Conservation (phyloP, 2,797 vertebrate genomes). For the Macrochelys suwanniensis region DNA sequence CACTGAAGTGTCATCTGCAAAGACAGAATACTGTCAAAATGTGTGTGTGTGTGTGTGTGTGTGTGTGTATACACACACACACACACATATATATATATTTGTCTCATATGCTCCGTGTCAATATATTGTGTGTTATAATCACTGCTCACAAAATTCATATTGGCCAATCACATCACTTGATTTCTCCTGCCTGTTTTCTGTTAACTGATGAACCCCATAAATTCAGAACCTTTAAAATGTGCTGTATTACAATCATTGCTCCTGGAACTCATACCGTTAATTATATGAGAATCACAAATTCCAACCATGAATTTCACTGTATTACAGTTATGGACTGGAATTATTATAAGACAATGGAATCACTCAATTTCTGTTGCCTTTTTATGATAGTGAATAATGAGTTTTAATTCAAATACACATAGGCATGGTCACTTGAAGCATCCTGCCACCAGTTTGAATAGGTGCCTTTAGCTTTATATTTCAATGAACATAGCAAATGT, state of each 20-base stretch:
- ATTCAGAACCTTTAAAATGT: not conserved
- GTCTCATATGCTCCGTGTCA: not conserved
- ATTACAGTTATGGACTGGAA: not conserved
- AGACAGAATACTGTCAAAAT: not conserved
- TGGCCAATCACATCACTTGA: not conserved
- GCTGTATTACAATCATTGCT: not conserved
- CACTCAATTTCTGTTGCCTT: not conserved
- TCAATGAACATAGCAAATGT: not conserved
- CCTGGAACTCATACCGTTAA: not conserved
- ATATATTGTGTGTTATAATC: not conserved
- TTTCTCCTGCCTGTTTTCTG: not conserved
- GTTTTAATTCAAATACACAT: constrained; percentile 3
- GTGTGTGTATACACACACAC: no score
- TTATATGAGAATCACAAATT: not conserved
- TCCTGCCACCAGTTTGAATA: not conserved
- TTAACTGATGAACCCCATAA: not conserved
- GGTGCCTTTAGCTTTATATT: not conserved
- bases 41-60: no score
- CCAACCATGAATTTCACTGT: not conserved
- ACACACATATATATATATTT: fast-evolving
- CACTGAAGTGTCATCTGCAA: not conserved
- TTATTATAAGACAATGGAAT: not conserved
- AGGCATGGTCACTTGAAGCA: not conserved
- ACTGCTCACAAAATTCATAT: not conserved
- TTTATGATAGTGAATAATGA: not conserved